Base-by-base conservation (phyloP, 1,140 invertebrate genomes). In the Phthorimaea operculella region DNA sequence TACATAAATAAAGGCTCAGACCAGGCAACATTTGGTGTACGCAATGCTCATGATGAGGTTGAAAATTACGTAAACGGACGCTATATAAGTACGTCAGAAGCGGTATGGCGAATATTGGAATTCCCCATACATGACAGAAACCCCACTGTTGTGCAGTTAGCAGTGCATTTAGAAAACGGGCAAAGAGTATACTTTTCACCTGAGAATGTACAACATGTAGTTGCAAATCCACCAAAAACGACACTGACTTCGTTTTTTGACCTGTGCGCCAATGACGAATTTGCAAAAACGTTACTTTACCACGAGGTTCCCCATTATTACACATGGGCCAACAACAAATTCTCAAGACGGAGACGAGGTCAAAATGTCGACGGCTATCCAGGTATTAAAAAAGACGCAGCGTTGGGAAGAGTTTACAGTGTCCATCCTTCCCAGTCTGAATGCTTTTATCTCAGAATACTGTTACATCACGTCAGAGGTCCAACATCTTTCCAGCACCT, bases 11-110 rank as follows among this genome's bases (percentile, higher is more conserved):
- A 47, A 47, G 45, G 45, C 1, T 14, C 12, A 3, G 45, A 47
- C 15, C 11, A 14, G 9, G 45, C 45, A 4, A 47, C 15, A 1
- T 47, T 47, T 16, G 4, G 11, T 15, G 14, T 47, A 4, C 1
- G 3, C 5, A 16, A 47, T 15, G 2, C 11, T 3, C 5, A 47
- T 15, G 45, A 47, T 16, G 45, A 47, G 16, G 45, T 47, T 3
- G 21, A 28, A 28, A 28, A 6, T 6, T 28, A 28, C 6, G 21
- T 28, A 28, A 28, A 28, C 6, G 79, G 75, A 0, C n/a, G 82
- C 33, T 86, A 86, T 66, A 72, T 86, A 16, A 79, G 73, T 52
- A 74, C 73, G 55, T 70, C 70, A 52, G 80, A 88, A 77, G 78
- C 83, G 42, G 54, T 81, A 54, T 87, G 84, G 83, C 60, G 83